Evolutionary conservation across 64 coral and sea anemone species (phyloP), one percentile per base, ranked within the genome.

Genomic region (Stichodactyla mertensii): DNA sequence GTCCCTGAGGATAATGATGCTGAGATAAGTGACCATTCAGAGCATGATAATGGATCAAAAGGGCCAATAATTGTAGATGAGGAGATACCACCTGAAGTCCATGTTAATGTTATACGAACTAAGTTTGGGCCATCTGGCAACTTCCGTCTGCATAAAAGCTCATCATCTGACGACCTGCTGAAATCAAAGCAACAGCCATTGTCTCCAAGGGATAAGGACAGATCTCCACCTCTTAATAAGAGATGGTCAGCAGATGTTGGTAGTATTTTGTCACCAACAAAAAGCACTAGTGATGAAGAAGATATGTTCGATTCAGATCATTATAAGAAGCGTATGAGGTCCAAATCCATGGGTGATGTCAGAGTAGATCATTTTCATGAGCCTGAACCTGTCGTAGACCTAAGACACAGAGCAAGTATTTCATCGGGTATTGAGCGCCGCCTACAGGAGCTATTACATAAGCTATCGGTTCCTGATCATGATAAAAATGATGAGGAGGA

Each of bases 381-480:
- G 7, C 6, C 36, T 14, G n/a, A 83, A 59, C 11, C 28, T 89
- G 77, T 89, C 87, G 60, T 89, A 54, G 82, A 83, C 60, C 78
- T 92, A n/a, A 78, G 55, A 52, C 91, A 97, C 55, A 77, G 92
- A 88, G 61, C 88, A 74, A 97, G 92, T 86, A 77, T 97, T 80
- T 92, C 94, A 61, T 85, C 89, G 15, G 94, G 88, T 61, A 97
- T 97, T 81, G 94, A 93, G 74, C 94, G 85, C 52, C 90, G 94
- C 4, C 78, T 97, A 64, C 86, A 92, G 58, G 89, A 90, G 80
- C 86, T 97, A 52, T 82, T 89, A 53, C 91, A 66, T 27, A 87
- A 88, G 52, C 55, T 70, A 26, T 93, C 88, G 54, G 20, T 85
- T 54, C 85, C 88, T 53, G 94, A 97, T 45, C 36, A 45, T 79